A percentile compares a stretch with the other conserved stretches of the same genome.
These are phyloP conservation scores for Achroia grisella DNA, from an alignment of 1,140 invertebrate genomes.

Conservation along the genomic window DNA sequence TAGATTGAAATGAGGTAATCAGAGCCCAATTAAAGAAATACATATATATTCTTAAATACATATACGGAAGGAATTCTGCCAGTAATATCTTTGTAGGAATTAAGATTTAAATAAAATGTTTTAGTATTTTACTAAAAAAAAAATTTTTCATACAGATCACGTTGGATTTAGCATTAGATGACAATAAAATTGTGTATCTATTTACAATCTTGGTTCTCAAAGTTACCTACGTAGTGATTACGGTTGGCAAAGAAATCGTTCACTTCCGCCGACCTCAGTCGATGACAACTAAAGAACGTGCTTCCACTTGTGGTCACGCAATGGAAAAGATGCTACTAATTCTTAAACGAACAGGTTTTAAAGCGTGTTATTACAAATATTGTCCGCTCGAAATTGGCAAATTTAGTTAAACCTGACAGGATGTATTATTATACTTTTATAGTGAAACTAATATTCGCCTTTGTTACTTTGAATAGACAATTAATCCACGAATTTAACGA, in stretches of 20 bases:
- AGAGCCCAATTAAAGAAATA: too few species aligned
- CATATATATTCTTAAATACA: too few species aligned
- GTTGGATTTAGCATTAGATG: too few species aligned
- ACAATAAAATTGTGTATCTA: too few species aligned
- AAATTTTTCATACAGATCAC: too few species aligned
- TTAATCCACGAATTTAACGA: slow-evolving; percentile 53
- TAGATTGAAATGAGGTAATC: too few species aligned
- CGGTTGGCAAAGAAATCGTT: slow-evolving; percentile 42
- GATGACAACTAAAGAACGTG: slow-evolving; percentile 10
- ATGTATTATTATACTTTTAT: too few species aligned
- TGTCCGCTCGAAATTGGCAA: neutral
- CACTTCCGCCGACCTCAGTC: slow-evolving; percentile 43
- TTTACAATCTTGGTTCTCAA: slow-evolving; percentile 16
- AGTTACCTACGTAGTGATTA: slow-evolving; percentile 25
- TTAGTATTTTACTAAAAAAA: too few species aligned
- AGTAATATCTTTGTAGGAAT: too few species aligned
- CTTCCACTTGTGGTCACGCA: slow-evolving; percentile 36
- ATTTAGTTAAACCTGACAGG: neutral
- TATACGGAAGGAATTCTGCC: too few species aligned
- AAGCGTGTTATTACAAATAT: neutral
- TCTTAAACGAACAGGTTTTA: neutral
- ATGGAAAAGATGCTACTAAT: slow-evolving; percentile 9
- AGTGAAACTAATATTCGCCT: too few species aligned
- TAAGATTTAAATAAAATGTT: too few species aligned
- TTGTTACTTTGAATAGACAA: slow-evolving; percentile 32